Base-by-base conservation (phyloP, 2,113 vertebrate species). In the Mungos mungo region DNA sequence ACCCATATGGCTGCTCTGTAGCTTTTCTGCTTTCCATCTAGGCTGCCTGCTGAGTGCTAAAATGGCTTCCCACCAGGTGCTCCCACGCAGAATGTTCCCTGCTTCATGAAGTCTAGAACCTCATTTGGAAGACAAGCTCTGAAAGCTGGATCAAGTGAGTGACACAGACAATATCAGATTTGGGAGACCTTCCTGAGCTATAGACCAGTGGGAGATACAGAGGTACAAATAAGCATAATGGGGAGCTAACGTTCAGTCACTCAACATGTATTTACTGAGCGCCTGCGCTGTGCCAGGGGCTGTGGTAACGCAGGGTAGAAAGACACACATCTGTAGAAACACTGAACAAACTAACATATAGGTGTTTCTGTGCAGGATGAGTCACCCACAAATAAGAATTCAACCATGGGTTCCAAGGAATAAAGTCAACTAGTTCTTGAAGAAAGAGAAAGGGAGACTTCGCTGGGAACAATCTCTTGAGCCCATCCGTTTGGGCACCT, bases 111-210 rank as follows among this genome's bases (percentile, higher is more conserved):
- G 74, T 29, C 63, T 45, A 79, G 60, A 68, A 35, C 4, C 5
- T 0, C 90, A 21, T 38, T 80, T 85, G 71, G 23, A 66, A 88
- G 80, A 29, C 72, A 93, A 95, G 81, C 65, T 57, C 63, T 54
- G 68, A 66, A 80, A 80, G n/a, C 13, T 31, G 5, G 9, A 69
- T 27, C 50, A 83, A 77, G 86, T 23, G 29, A 91, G 60, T 29
- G 60, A 57, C 84, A 68, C 1, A 52, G 68, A 33, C 5, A 21
- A 5, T 21, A 25, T 27, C 85, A 63, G 57, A 41, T 68, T 60
- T 81, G 77, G 82, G 31, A 76, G 65, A 38, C n/a, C 29, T 86
- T 29, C 27, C 54, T 80, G 38, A 60, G 60, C 52, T 19, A 27
- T 11, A 69, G 83, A 77, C 47, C 33, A 25, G 11, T 25, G 52